Evolutionary conservation across 2,113 vertebrate species (phyloP).

Genomic region (Cyprinus carpio): DNA sequence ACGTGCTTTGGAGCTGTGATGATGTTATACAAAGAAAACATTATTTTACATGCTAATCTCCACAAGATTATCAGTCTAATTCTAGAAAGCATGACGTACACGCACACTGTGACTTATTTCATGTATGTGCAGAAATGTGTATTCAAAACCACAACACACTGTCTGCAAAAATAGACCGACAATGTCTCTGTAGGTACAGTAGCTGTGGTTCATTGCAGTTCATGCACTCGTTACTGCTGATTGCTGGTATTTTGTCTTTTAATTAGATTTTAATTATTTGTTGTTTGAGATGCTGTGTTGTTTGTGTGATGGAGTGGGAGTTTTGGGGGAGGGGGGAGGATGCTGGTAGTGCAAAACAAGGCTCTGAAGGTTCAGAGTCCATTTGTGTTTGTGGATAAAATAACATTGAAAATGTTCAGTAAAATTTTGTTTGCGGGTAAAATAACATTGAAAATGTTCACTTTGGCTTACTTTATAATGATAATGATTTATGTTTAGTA

Average conservation of each 20-base stretch:
- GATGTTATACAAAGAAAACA: background rate
- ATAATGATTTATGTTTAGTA: no score
- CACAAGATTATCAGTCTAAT: slow-evolving; percentile 1
- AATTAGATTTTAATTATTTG: slow-evolving; percentile 10
- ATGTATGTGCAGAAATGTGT: background rate
- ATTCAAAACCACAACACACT: background rate
- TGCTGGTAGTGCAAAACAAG: background rate
- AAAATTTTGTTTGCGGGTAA: no score
- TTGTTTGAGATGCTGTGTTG: slow-evolving; percentile 19
- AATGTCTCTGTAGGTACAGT: background rate
- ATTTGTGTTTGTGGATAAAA: background rate
- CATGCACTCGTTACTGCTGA: slow-evolving; percentile 5
- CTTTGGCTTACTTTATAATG: no score
- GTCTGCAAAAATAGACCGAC: background rate
- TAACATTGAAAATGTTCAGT: background rate
- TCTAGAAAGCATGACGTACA: background rate
- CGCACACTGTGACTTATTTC: background rate
- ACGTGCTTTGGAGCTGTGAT: background rate
- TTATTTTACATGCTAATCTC: background rate
- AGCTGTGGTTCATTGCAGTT: slow-evolving; percentile 7
- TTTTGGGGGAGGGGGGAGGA: background rate
- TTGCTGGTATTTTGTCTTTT: slow-evolving; percentile 7
- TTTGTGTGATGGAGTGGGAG: no score
- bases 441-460: no score
- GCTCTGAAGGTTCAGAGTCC: background rate